phyloP scores from a whole-genome alignment of 2,797 vertebrate species.

The Pangasius mekongensis region DNA sequence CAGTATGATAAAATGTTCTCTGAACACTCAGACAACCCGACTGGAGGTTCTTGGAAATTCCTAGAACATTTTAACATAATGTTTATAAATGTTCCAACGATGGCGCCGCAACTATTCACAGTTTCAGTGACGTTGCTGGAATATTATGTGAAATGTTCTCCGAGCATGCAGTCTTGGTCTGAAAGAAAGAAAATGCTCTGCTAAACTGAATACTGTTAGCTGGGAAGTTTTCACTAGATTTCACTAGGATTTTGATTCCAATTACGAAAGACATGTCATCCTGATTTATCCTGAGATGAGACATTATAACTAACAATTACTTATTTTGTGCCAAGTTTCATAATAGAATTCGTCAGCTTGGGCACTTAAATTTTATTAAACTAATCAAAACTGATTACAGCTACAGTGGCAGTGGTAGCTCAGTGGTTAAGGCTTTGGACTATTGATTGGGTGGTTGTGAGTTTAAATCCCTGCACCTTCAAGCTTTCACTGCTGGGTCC shows the following conservation, averaged over 20 bases:
- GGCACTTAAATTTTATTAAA: conserved; percentile 17
- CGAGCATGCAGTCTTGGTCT: background rate
- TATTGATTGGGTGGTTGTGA: background rate
- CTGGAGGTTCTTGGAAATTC: background rate
- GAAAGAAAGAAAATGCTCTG: background rate
- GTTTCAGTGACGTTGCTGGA: background rate
- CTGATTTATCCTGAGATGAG: conserved; percentile 3
- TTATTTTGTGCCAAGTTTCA: conserved; percentile 26
- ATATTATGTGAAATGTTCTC: background rate
- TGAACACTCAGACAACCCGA: background rate
- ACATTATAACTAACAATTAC: background rate
- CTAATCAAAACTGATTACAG: conserved; percentile 40
- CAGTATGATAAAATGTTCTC: background rate
- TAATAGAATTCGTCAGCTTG: conserved; percentile 29
- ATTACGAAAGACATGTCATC: background rate
- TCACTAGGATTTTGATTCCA: background rate
- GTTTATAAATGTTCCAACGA: background rate
- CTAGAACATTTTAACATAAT: background rate
- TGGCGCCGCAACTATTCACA: background rate
- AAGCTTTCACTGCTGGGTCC: background rate
- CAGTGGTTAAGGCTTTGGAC: background rate
- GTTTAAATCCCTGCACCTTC: background rate
- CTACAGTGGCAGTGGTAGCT: background rate
- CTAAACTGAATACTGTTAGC: background rate
- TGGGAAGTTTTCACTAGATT: background rate